Percentiles rank a stretch among this genome's conserved stretches.
phyloP scores from a whole-genome alignment of 2,797 vertebrate genomes.

The Eutrigla gurnardus region DNA sequence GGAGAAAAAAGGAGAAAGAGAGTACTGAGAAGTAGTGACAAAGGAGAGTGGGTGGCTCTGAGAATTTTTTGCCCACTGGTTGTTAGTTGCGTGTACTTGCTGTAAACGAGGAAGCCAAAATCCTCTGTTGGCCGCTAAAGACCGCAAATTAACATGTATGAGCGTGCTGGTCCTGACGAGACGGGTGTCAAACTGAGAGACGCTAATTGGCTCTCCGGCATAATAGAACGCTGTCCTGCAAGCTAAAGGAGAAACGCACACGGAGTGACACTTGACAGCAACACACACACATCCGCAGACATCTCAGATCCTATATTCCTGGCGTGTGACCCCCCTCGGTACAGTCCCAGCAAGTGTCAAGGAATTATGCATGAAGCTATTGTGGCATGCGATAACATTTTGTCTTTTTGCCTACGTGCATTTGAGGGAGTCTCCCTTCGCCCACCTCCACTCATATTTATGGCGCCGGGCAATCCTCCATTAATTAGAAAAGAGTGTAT shows the following conservation, averaged over 20 bases:
- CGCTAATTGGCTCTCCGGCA: slow-evolving; percentile 72
- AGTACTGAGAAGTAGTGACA: slow-evolving; percentile 38
- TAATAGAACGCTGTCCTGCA: slow-evolving; percentile 53
- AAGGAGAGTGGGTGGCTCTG: slow-evolving; percentile 20
- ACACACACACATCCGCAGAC: slow-evolving; percentile 17
- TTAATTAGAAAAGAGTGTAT: slow-evolving; percentile 78
- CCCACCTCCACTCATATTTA: slow-evolving; percentile 61
- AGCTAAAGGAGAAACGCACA: slow-evolving; percentile 41
- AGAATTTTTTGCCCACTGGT: slow-evolving; percentile 50
- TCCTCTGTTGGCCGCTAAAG: slow-evolving; percentile 46
- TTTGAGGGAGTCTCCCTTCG: slow-evolving; percentile 30
- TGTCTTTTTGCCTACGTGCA: slow-evolving; percentile 1
- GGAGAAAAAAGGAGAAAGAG: slow-evolving; percentile 2
- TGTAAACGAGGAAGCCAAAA: slow-evolving; percentile 59
- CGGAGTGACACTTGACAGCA: slow-evolving; percentile 16
- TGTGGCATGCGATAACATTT: neutral
- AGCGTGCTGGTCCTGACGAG: slow-evolving; percentile 57
- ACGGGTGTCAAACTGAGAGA: slow-evolving; percentile 65
- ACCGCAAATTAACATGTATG: slow-evolving; percentile 75
- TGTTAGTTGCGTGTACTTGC: slow-evolving; percentile 45
- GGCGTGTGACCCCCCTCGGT: slow-evolving; percentile 18
- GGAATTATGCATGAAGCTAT: neutral
- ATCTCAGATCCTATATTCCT: slow-evolving; percentile 2
- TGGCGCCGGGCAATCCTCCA: slow-evolving; percentile 56
- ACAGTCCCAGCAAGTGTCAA: slow-evolving; percentile 4